Conservation (phyloP, 2,113 vertebrate species). For the Aviceda subcristata region DNA sequence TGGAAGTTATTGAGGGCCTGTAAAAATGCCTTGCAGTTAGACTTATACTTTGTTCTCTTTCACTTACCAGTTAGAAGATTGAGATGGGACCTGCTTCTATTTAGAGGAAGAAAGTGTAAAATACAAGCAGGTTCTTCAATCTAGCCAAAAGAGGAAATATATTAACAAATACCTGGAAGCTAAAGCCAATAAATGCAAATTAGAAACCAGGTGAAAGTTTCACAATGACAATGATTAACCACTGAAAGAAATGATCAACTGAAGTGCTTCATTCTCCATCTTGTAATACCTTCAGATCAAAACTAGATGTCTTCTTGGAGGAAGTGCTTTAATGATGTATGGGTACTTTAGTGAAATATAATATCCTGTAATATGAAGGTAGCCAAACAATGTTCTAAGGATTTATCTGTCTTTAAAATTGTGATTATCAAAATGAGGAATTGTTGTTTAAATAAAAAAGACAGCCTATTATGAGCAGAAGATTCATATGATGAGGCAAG, state of each 20-base stretch:
- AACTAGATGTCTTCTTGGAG: background rate
- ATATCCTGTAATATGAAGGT: background rate
- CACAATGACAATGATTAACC: background rate
- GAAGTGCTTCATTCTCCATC: background rate
- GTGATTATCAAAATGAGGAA: background rate
- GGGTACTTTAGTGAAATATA: background rate
- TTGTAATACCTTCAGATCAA: background rate
- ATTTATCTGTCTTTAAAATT: background rate
- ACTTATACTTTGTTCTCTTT: background rate
- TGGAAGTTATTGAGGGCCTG: background rate
- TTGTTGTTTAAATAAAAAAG: background rate
- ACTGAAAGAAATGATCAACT: background rate
- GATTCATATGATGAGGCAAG: background rate
- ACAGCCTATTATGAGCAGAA: background rate
- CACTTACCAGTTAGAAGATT: background rate
- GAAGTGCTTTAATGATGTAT: background rate
- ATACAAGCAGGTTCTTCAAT: background rate
- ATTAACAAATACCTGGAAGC: background rate
- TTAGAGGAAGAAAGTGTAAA: background rate
- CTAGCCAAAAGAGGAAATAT: background rate
- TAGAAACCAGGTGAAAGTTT: background rate
- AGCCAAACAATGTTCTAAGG: background rate
- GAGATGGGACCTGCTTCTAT: background rate
- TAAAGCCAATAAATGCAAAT: background rate
- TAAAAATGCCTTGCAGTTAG: background rate